Evolutionary conservation across 2,113 vertebrate species (phyloP), one percentile per base, ranked within the genome.

Genomic region (Nibea coibor): DNA sequence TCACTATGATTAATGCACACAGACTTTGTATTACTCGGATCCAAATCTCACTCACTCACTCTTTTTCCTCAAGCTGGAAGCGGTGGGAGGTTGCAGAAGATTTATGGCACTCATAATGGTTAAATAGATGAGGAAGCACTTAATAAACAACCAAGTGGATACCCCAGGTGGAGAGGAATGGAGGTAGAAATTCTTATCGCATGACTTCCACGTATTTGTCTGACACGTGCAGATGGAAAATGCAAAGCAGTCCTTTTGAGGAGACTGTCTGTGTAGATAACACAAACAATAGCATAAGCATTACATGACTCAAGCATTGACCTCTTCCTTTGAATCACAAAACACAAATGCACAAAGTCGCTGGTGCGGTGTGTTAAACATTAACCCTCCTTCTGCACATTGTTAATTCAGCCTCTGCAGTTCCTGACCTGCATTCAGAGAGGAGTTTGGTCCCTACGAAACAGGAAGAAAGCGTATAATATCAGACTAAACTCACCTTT

Each of bases 81-180:
- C 12, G 31, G 31, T 22, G 39, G 59, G 53, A 22, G 59, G 43
- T 4, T 14, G 28, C 5, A 12, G 6, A n/a, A 56, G 74, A 76
- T 70, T 73, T 20, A 70, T 58, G 16, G 12, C 8, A 31, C 6
- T 11, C 43, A 35, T 73, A 14, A 42, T 69, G 73, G 28, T 20
- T 63, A 22, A 70, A 56, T 5, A 4, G 67, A 15, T 45, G 75
- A 89, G 45, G 80, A 81, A 59, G 75, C 22, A 70, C 50, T 91
- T 87, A 84, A 88, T 89, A 69, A 81, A 81, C 81, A 63, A 81
- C 66, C 53, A 4, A 51, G 20, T 20, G 17, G 57, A 74, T 9
- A 28, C 75, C 80, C 65, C 82, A 76, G 19, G 19, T 68, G 28
- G 67, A 80, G 77, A 50, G 22, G 56, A 66, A 35, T 22, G 78